Conservation (phyloP, 2,113 vertebrate genomes). For the Pangasianodon gigas region DNA sequence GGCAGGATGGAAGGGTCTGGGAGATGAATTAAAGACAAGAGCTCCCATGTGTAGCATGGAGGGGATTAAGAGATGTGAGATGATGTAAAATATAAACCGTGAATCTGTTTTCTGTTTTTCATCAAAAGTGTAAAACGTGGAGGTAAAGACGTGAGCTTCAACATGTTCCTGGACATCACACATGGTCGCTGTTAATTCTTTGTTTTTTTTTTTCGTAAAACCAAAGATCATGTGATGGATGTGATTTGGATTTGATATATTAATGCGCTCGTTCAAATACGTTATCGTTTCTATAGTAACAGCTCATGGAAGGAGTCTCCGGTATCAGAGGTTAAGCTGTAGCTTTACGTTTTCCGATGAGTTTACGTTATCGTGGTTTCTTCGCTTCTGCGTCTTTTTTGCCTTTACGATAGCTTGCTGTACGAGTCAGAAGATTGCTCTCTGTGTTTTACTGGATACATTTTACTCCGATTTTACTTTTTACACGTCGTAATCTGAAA, state of each 20-base stretch:
- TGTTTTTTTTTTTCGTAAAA: background rate
- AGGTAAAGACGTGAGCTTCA: background rate
- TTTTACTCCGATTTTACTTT: background rate
- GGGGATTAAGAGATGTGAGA: background rate
- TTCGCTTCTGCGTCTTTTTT: no score
- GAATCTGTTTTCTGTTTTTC: background rate
- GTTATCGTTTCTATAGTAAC: background rate
- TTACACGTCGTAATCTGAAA: background rate
- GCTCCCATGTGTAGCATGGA: background rate
- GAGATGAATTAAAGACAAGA: conserved; percentile 12
- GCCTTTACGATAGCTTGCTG: no score
- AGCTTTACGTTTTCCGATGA: background rate
- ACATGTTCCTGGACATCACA: background rate
- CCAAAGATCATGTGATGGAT: no score
- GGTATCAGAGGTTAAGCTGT: background rate
- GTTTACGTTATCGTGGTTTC: no score
- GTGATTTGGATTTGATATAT: background rate
- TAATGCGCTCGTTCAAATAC: background rate
- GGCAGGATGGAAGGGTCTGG: background rate
- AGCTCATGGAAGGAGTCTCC: background rate
- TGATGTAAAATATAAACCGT: background rate
- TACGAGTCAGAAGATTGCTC: no score
- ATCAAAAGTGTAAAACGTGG: background rate
- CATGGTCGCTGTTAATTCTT: background rate
- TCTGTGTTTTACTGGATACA: background rate